Evolutionary conservation across 2,797 vertebrate species (phyloP).

Genomic region (Coccyzus lansbergi): DNA sequence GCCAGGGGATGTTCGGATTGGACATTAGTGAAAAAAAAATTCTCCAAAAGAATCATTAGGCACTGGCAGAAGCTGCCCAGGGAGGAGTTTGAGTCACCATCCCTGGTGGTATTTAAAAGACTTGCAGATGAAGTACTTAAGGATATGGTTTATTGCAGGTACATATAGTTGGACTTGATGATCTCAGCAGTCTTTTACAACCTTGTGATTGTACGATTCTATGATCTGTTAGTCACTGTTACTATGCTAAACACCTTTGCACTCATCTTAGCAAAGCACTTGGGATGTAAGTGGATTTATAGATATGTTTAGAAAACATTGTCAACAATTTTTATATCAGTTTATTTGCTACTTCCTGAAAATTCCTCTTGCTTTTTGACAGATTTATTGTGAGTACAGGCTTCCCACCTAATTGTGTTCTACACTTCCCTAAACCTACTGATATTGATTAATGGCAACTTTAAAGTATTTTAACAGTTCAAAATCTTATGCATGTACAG

Average conservation of each 20-base stretch:
- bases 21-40: no score
- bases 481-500: background rate
- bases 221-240: background rate
- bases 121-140: no score
- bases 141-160: no score
- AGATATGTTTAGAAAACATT: background rate
- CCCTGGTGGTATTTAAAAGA: no score
- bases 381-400: background rate
- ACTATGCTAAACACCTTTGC: background rate
- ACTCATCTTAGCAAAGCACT: background rate
- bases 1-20: no score
- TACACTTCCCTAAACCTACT: background rate
- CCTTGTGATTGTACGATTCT: no score
- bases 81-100: no score
- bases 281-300: background rate
- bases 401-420: background rate
- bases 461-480: background rate
- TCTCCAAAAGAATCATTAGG: no score
- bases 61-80: no score
- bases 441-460: background rate
- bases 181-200: no score
- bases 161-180: no score
- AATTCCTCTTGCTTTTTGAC: background rate
- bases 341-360: background rate
- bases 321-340: background rate